Evolutionary conservation across 2,797 vertebrate species (phyloP).

Genomic region (Meda fulgida): DNA sequence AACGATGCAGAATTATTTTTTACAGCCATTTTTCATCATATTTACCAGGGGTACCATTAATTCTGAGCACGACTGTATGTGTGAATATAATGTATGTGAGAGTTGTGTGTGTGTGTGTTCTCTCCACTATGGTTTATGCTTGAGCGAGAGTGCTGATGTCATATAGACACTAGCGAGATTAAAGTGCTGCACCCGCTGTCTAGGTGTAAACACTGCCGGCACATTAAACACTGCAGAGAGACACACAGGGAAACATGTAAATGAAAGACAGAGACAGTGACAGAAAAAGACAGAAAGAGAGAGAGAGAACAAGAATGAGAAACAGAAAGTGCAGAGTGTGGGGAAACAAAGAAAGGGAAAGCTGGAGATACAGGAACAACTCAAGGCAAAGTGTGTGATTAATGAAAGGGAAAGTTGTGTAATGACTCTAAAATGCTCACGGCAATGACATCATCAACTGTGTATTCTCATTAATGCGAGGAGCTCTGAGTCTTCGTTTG

Average conservation of each 20-base stretch:
- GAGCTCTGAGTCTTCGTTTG: not conserved
- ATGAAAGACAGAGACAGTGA: constrained; percentile 31
- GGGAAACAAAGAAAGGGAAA: not conserved
- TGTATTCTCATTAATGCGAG: constrained; percentile 54
- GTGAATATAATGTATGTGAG: constrained; percentile 64
- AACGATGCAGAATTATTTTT: too few species aligned
- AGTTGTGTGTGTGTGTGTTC: constrained; percentile 52
- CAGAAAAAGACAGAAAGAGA: constrained; percentile 42
- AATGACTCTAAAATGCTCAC: constrained; percentile 57
- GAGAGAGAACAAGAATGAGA: not conserved
- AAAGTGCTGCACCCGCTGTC: constrained; percentile 59
- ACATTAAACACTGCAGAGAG: constrained; percentile 58
- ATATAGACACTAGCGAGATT: constrained; percentile 63
- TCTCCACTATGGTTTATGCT: constrained; percentile 60
- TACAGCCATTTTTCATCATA: too few species aligned
- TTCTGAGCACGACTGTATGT: too few species aligned
- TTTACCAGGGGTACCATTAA: too few species aligned
- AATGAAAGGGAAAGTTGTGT: constrained; percentile 54
- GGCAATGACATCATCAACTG: constrained; percentile 52
- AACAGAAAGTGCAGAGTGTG: constrained; percentile 16
- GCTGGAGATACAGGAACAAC: constrained; percentile 7
- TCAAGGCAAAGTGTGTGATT: constrained; percentile 53
- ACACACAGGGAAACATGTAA: constrained; percentile 7
- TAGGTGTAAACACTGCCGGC: constrained; percentile 61
- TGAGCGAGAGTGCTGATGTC: constrained; percentile 62